Base-by-base conservation (phyloP, 2,797 vertebrate genomes). In the Tarsius wallacei region DNA sequence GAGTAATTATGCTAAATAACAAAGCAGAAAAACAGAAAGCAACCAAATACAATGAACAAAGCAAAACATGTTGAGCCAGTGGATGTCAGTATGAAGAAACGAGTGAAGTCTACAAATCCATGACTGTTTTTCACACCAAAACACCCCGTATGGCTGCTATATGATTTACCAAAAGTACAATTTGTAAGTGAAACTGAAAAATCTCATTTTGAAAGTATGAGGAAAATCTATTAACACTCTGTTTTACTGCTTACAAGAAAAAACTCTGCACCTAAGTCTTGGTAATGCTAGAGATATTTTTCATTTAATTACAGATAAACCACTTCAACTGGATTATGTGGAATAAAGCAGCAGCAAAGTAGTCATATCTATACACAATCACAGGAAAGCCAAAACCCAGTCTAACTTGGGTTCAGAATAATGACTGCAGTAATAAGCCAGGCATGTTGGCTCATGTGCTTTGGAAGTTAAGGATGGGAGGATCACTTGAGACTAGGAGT, bases 181-280 rank as follows among this genome's bases (percentile, higher is more conserved):
- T 17, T n/a, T 86, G 26, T 73, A 90, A 92, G 12, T 82, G 49
- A 96, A 97, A 92, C 21, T 63, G n/a, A 71, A 91, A 95, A 91
- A 47, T 1, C 11, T 63, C 17, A 90, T 47, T 90, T 87, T 73
- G 73, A 63, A 42, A 87, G 28, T 7, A 26, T 90, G 26, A 57
- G 21, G 15, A 95, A 28, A 90, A 71, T 66, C 61, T 80, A 82
- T 24, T 42, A 91, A n/a, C 5, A 80, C n/a, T 59, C 22, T 66
- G 80, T 90, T 93, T 89, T 73, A 93, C 3, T 71, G 70, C 42
- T 84, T 83, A 83, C 8, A 93, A 85, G 78, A 77, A 93, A 94
- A 85, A 83, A 77, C 68, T 94, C 66, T 78, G 53, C 19, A 86
- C 11, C 5, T 61, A 96, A 71, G 31, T 76, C 59, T 97, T 31